phyloP scores from a whole-genome alignment of 2,888 invertebrate species.

The Ischnura elegans region DNA sequence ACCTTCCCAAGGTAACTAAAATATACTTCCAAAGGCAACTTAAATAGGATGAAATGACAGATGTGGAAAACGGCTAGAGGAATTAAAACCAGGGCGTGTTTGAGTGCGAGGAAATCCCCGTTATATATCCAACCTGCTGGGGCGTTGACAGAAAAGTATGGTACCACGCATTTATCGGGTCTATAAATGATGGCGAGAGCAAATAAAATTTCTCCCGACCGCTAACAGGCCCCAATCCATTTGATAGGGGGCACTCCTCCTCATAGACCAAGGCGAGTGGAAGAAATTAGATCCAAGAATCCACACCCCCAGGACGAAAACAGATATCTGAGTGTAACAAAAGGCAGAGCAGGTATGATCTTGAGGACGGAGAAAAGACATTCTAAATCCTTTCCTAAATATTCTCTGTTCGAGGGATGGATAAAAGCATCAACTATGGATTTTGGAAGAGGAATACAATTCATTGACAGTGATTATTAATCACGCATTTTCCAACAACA shows the following conservation, averaged over 20 bases:
- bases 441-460: too few relatives aligned
- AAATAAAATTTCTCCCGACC: background rate
- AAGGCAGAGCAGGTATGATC: background rate
- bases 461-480: too few relatives aligned
- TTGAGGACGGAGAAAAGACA: background rate
- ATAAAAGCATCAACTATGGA: too few relatives aligned
- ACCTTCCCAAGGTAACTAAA: too few relatives aligned
- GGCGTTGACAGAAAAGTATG: background rate
- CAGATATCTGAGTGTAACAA: background rate
- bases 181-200: slow-evolving; percentile 6
- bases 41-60: background rate
- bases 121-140: background rate
- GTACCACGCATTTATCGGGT: background rate
- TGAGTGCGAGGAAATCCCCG: background rate
- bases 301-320: background rate
- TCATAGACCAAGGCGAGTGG: background rate
- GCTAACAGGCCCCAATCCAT: background rate
- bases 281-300: background rate
- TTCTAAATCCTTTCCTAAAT: too few relatives aligned
- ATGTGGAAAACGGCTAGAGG: background rate
- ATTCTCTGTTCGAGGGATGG: too few relatives aligned
- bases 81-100: background rate
- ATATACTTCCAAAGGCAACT: too few relatives aligned
- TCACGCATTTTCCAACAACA: too few relatives aligned
- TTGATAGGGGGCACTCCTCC: background rate